These are phyloP conservation scores for Taurulus bubalis DNA, from an alignment of 2,113 vertebrate genomes.

Conservation along the genomic window DNA sequence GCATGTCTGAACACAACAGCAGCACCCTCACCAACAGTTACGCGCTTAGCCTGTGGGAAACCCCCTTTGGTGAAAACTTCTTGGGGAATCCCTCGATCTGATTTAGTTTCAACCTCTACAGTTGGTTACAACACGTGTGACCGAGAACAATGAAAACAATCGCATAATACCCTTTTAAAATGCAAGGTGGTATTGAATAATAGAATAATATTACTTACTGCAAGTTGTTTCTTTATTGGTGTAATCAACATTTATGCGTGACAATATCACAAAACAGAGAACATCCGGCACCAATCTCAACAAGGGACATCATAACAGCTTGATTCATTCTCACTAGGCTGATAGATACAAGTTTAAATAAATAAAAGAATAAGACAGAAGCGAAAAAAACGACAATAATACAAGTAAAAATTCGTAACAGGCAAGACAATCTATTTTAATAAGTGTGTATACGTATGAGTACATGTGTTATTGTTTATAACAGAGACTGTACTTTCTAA, in stretches of 20 bases:
- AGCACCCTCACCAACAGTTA: too few relatives aligned
- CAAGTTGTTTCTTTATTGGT: background rate
- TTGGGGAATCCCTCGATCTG: slow-evolving; percentile 11
- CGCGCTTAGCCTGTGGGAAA: background rate
- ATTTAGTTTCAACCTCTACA: background rate
- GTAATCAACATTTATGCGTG: background rate
- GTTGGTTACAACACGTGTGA: background rate
- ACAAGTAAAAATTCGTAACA: background rate
- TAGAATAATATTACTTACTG: background rate
- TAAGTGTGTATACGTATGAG: background rate
- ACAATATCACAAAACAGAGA: too few relatives aligned
- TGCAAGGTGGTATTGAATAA: background rate
- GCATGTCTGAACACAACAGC: background rate
- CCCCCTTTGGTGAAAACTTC: background rate
- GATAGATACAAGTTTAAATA: background rate
- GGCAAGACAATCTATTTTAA: background rate
- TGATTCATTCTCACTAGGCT: too few relatives aligned
- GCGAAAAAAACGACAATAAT: background rate
- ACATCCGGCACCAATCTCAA: too few relatives aligned
- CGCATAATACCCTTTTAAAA: background rate
- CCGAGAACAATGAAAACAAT: background rate
- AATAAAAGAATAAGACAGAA: background rate
- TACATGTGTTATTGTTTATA: background rate
- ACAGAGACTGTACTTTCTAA: background rate
- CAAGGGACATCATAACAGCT: too few relatives aligned